Conservation (phyloP, 2,888 invertebrate genomes). For the Hydraecia micacea region DNA sequence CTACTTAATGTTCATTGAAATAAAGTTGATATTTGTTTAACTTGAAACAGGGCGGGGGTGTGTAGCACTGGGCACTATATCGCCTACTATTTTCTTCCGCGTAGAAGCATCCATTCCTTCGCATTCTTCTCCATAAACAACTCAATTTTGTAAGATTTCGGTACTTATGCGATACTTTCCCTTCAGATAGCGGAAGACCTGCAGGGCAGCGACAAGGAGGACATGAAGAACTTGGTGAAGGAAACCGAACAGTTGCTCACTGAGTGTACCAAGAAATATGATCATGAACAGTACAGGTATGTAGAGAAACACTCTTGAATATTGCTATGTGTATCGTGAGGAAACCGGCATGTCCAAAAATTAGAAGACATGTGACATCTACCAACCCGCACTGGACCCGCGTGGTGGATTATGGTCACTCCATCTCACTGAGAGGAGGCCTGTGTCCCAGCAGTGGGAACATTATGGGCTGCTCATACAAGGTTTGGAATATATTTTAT, state of each 20-base stretch:
- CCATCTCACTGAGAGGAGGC: neutral
- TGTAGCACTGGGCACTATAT: too few relatives aligned
- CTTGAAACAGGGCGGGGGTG: too few relatives aligned
- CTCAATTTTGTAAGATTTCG: neutral
- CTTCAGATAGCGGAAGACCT: slow-evolving; percentile 79
- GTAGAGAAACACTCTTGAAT: neutral
- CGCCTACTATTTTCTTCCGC: too few relatives aligned
- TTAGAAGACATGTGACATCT: neutral
- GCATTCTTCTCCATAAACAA: too few relatives aligned
- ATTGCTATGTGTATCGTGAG: neutral
- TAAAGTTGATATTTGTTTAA: too few relatives aligned
- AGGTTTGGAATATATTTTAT: neutral
- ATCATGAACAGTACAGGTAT: slow-evolving; percentile 80
- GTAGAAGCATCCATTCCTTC: too few relatives aligned
- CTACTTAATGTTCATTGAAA: too few relatives aligned
- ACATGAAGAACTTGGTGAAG: slow-evolving; percentile 73
- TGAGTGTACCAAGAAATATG: slow-evolving; percentile 76
- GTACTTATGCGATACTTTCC: neutral
- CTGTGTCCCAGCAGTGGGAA: neutral
- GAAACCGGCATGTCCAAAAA: neutral
- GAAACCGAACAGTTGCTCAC: slow-evolving; percentile 78
- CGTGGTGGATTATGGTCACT: too few relatives aligned
- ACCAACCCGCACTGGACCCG: neutral
- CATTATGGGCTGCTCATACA: neutral
- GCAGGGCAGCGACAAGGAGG: slow-evolving; percentile 78